Evolutionary conservation across 2,888 invertebrate species (phyloP).

Genomic region (Epinotia nisella): DNA sequence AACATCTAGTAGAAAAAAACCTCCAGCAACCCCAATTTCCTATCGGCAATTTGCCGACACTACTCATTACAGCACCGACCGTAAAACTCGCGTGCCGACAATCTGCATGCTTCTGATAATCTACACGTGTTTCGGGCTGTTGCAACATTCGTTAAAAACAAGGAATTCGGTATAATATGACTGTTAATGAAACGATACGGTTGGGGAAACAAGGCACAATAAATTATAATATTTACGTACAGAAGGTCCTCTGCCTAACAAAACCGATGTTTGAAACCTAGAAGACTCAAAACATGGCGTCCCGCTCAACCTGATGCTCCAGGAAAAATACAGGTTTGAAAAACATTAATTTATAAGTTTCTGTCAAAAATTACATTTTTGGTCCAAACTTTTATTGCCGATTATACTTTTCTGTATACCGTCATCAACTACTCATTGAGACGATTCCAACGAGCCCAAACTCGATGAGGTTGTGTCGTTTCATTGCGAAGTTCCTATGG

Average conservation of each 20-base stretch:
- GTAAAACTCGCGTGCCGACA: slow-evolving; percentile 17
- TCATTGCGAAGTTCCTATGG: no score
- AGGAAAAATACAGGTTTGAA: no score
- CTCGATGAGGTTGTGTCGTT: no score
- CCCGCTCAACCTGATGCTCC: background rate
- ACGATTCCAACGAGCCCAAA: no score
- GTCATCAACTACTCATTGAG: no score
- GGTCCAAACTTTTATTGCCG: no score
- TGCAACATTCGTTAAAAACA: slow-evolving; percentile 3
- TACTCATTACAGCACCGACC: slow-evolving; percentile 13
- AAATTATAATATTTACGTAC: no score
- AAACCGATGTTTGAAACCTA: background rate
- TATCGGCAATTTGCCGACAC: slow-evolving; percentile 4
- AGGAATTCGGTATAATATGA: slow-evolving; percentile 2
- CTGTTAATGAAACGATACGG: background rate
- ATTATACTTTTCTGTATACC: no score
- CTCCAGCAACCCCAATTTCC: background rate
- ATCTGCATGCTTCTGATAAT: slow-evolving; percentile 14
- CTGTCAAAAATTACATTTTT: no score
- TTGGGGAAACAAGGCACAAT: background rate
- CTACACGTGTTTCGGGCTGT: slow-evolving; percentile 18
- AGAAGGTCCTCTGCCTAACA: no score
- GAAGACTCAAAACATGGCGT: background rate
- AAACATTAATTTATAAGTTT: no score
- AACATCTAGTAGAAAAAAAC: background rate